phyloP scores from a whole-genome alignment of 1,140 invertebrate genomes.

The Carcinoscorpius rotundicauda region DNA sequence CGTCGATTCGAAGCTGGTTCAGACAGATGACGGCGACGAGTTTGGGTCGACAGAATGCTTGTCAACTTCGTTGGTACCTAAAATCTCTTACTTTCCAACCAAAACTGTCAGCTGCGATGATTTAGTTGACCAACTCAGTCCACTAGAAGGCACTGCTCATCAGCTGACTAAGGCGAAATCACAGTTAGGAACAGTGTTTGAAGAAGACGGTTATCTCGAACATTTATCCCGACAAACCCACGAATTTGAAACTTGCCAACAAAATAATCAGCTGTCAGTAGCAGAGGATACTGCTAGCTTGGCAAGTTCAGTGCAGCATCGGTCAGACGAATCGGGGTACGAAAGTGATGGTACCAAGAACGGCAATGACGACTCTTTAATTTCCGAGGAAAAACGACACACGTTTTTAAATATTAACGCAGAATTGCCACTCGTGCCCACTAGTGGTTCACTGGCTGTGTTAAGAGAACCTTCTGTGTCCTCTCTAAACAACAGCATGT shows the following conservation, averaged over 20 bases:
- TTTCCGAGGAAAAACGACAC: background rate
- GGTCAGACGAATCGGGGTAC: conserved; percentile 69
- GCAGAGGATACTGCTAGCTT: conserved; percentile 13
- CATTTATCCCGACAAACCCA: conserved; percentile 2
- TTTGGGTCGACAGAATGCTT: no score
- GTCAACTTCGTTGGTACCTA: no score
- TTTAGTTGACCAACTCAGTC: no score
- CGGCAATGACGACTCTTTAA: conserved; percentile 38
- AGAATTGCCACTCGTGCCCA: background rate
- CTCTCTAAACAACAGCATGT: background rate
- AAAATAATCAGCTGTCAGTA: conserved; percentile 5
- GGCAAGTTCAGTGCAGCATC: conserved; percentile 16
- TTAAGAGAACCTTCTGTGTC: no score
- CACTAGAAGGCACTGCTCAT: no score
- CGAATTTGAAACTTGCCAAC: background rate
- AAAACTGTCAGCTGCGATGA: no score
- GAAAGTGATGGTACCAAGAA: conserved; percentile 56
- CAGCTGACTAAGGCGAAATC: background rate
- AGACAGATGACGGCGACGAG: no score
- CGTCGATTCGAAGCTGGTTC: background rate
- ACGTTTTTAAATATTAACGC: background rate
- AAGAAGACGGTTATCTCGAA: conserved; percentile 16
- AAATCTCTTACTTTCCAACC: no score
- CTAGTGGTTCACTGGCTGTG: background rate
- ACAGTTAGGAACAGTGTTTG: conserved; percentile 19